These are phyloP conservation scores for human (Homo sapiens) DNA, from an alignment of 2,113 vertebrate genomes.

Conservation along the genomic window DNA sequence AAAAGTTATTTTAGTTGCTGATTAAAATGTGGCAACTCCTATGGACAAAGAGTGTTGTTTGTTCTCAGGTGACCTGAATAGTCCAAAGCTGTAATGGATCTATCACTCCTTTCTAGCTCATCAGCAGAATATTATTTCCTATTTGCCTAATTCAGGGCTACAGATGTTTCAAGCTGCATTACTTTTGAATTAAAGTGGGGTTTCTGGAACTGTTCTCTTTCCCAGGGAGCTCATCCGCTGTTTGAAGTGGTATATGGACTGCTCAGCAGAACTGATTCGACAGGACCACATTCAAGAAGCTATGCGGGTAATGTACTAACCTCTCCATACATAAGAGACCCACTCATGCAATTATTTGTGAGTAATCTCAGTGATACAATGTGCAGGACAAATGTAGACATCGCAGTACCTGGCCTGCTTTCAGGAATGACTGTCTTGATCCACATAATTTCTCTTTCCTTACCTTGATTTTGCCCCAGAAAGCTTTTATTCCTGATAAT, in stretches of 20 bases:
- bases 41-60: not conserved
- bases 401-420: not conserved
- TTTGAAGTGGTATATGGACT: constrained; percentile 99
- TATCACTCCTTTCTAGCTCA: not conserved
- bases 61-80: not conserved
- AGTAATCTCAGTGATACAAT: not conserved
- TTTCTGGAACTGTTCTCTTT: constrained; percentile 58
- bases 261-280: constrained; percentile 94
- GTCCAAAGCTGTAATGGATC: not conserved
- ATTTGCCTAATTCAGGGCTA: not conserved
- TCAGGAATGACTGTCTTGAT: not conserved
- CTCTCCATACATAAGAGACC: not conserved
- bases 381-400: not conserved
- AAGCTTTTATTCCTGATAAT: not conserved
- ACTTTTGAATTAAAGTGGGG: not conserved
- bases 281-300: constrained; percentile 99
- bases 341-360: not conserved
- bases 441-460: not conserved
- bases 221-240: constrained; percentile 96
- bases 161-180: not conserved
- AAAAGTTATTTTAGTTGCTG: not conserved
- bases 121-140: constrained; percentile 22
- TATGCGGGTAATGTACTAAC: constrained; percentile 90
- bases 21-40: constrained; percentile 16
- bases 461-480: not conserved